These are phyloP conservation scores for Hyaena hyaena DNA, from an alignment of 2,113 vertebrate genomes.

Conservation along the genomic window DNA sequence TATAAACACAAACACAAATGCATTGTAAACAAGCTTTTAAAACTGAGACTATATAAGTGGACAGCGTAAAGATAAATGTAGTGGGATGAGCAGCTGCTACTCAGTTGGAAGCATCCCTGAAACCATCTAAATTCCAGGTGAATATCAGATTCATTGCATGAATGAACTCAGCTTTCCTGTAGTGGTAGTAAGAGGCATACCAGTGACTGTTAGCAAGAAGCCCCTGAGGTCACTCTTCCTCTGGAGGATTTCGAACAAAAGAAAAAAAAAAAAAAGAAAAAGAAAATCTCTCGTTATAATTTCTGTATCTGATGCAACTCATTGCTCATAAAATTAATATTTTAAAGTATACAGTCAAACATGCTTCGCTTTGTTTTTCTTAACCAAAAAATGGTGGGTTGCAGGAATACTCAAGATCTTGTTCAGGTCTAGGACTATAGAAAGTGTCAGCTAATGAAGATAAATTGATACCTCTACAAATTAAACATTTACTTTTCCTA, in stretches of 20 bases:
- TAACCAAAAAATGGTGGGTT: neutral
- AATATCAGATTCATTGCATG: neutral
- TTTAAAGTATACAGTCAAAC: neutral
- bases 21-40: neutral
- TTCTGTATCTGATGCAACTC: neutral
- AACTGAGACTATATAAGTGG: neutral
- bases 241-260: neutral
- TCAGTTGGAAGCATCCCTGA: neutral
- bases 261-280: neutral
- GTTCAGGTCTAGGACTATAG: neutral
- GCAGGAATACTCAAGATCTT: neutral
- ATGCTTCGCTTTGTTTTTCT: neutral
- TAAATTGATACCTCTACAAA: neutral
- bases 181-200: neutral
- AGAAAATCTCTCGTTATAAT: neutral
- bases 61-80: neutral
- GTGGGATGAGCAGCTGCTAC: neutral
- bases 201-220: neutral
- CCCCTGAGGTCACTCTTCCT: neutral
- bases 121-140: neutral
- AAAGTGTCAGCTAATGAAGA: neutral
- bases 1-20: neutral
- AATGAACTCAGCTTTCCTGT: neutral
- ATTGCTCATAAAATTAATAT: neutral
- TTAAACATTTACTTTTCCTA: conserved; percentile 41